Evolutionary conservation across 2,113 vertebrate genomes (phyloP).

Genomic region (Urocolius indicus): DNA sequence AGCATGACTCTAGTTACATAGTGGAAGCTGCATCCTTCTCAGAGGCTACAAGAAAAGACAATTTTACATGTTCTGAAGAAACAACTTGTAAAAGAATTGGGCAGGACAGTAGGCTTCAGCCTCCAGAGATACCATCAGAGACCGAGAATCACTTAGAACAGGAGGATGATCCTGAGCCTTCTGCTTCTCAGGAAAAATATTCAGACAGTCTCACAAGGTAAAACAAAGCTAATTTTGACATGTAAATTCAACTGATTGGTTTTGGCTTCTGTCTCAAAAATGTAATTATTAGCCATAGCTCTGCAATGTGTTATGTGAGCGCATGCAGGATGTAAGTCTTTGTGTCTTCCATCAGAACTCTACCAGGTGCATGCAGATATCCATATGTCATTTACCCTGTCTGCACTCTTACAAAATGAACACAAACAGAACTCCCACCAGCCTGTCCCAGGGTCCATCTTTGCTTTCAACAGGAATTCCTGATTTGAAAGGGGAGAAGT

Average conservation of each 20-base stretch:
- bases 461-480: background rate
- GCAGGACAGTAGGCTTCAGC: background rate
- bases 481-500: background rate
- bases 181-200: background rate
- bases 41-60: background rate
- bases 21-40: background rate
- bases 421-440: background rate
- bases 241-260: background rate
- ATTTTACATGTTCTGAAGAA: background rate
- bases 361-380: background rate
- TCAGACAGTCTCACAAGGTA: conserved; percentile 37
- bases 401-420: background rate
- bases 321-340: background rate
- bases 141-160: background rate
- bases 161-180: background rate
- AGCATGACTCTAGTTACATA: background rate
- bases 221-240: background rate
- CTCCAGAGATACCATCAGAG: background rate
- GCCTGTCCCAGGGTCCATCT: background rate
- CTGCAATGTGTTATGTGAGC: background rate
- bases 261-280: background rate
- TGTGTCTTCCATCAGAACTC: background rate
- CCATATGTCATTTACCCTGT: background rate
- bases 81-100: background rate
- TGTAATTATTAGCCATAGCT: background rate